A percentile compares a stretch with the other conserved stretches of the same genome.
Conservation (phyloP, 2,797 vertebrate genomes). For the Ctenopoma multispine region DNA sequence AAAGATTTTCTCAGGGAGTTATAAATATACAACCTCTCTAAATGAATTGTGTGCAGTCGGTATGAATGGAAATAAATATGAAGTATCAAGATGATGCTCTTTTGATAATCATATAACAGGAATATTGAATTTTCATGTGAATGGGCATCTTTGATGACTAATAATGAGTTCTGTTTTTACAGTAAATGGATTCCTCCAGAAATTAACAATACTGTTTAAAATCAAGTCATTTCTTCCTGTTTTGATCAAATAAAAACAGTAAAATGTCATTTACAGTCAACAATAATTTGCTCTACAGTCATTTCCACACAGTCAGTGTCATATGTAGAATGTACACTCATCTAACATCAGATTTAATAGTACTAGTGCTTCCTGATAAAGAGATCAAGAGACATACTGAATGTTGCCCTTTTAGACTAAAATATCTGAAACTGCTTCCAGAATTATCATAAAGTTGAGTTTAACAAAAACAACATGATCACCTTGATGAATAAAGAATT, state of each 20-base stretch:
- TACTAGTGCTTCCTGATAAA: background rate
- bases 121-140: background rate
- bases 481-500: background rate
- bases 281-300: slow-evolving; percentile 12
- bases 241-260: background rate
- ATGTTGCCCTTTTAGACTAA: no score
- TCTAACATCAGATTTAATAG: background rate
- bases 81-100: background rate
- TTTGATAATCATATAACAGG: slow-evolving; percentile 1
- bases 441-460: background rate
- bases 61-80: slow-evolving; percentile 36
- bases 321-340: background rate
- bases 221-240: background rate
- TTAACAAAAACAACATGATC: no score
- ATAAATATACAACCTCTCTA: slow-evolving; percentile 65
- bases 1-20: slow-evolving; percentile 70
- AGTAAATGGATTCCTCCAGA: background rate
- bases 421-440: background rate
- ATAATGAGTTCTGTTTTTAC: slow-evolving; percentile 2
- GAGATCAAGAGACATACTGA: background rate
- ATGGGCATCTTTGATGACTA: background rate
- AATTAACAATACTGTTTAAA: background rate
- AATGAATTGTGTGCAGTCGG: slow-evolving; percentile 17
- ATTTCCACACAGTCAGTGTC: background rate
- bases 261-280: background rate